A percentile compares a stretch with the other conserved stretches of the same genome.
Evolutionary conservation across 2,888 invertebrate genomes (phyloP).

Genomic region (Dilophus febrilis): DNA sequence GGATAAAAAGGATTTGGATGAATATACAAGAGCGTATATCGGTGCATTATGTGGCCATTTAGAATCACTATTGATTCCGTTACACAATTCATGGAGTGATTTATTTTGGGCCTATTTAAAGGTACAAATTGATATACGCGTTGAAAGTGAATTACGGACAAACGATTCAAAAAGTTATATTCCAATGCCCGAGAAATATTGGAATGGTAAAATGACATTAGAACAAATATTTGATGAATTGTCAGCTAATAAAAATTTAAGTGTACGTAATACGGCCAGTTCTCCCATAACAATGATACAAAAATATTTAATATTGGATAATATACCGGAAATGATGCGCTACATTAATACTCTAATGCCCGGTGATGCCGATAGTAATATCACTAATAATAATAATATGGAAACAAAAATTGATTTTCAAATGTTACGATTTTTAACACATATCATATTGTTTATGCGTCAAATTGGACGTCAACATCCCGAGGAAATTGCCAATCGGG

Average conservation of each 20-base stretch:
- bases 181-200: constrained; percentile 46
- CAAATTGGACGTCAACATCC: constrained; percentile 56
- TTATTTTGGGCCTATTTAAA: constrained; percentile 75
- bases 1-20: constrained; percentile 34
- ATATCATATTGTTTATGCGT: constrained; percentile 66
- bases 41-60: constrained; percentile 73
- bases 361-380: too few species aligned
- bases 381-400: too few species aligned
- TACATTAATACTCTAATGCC: constrained; percentile 47
- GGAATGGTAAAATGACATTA: constrained; percentile 49
- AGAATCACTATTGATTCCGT: constrained; percentile 53
- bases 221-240: constrained; percentile 52
- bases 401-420: constrained; percentile 34
- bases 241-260: constrained; percentile 39
- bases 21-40: constrained; percentile 47
- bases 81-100: constrained; percentile 73
- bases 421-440: constrained; percentile 39
- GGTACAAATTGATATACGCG: constrained; percentile 65
- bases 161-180: constrained; percentile 36
- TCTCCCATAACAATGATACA: constrained; percentile 62
- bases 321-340: constrained; percentile 54
- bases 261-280: constrained; percentile 33
- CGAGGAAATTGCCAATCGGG: constrained; percentile 53
- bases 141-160: constrained; percentile 59
- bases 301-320: constrained; percentile 69